phyloP scores from a whole-genome alignment of 2,797 vertebrate species.

The Mormyrops boulengeri region DNA sequence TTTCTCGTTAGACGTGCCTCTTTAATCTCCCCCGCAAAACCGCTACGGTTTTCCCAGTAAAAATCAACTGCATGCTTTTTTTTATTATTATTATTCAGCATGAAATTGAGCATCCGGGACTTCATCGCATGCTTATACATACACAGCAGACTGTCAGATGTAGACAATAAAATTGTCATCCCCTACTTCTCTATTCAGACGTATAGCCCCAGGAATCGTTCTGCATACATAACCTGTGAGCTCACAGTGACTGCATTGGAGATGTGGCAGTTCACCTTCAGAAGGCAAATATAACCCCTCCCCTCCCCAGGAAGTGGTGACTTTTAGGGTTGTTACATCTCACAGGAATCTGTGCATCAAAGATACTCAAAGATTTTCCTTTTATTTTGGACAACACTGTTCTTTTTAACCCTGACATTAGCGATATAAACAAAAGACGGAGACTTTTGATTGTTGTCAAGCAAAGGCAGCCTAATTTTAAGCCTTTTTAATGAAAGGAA shows the following conservation, averaged over 20 bases:
- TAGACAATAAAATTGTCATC: background rate
- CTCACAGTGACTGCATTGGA: background rate
- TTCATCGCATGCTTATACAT: background rate
- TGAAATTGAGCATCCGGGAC: background rate
- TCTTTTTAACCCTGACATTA: background rate
- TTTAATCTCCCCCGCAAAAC: background rate
- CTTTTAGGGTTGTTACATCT: background rate
- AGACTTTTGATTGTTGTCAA: background rate
- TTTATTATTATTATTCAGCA: background rate
- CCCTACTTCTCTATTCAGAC: background rate
- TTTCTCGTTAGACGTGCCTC: background rate
- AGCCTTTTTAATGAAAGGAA: background rate
- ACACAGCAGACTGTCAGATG: background rate
- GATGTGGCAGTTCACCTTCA: background rate
- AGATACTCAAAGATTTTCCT: background rate
- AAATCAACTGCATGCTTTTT: background rate
- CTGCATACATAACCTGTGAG: background rate
- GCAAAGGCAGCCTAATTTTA: background rate
- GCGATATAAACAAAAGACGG: background rate
- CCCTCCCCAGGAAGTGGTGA: background rate
- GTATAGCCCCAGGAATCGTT: background rate
- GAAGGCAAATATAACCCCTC: background rate
- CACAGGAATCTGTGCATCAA: background rate
- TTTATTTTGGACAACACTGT: background rate
- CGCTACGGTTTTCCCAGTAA: background rate